These are phyloP conservation scores for Saccostrea echinata DNA, from an alignment of 1,140 invertebrate genomes.

Conservation along the genomic window DNA sequence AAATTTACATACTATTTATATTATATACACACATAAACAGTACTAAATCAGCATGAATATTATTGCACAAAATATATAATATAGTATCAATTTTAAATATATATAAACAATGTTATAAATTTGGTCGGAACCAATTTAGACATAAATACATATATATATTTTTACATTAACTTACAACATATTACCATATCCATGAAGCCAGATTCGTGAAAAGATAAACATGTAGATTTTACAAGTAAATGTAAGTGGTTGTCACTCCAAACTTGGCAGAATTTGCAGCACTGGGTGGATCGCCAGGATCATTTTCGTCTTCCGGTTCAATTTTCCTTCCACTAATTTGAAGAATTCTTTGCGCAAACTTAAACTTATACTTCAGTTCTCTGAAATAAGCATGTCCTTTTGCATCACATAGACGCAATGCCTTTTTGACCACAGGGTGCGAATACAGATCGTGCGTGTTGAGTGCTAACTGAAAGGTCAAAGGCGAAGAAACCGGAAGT, in stretches of 20 bases:
- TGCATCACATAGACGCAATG: constrained; percentile 49
- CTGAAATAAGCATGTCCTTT: constrained; percentile 45
- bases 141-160: too few relatives aligned
- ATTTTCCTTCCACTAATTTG: constrained; percentile 41
- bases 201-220: too few relatives aligned
- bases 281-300: constrained; percentile 57
- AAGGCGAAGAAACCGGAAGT: constrained; percentile 60
- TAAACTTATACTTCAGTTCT: constrained; percentile 68
- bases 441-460: constrained; percentile 60
- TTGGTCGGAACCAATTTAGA: too few relatives aligned
- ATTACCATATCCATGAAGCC: too few relatives aligned
- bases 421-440: constrained; percentile 57
- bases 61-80: constrained; percentile 25
- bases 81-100: too few relatives aligned
- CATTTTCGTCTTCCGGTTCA: constrained; percentile 42
- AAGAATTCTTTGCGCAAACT: constrained; percentile 59
- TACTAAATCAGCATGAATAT: background rate
- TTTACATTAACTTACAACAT: too few relatives aligned
- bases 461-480: constrained; percentile 63
- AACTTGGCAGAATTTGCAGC: constrained; percentile 59
- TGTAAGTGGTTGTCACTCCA: constrained; percentile 58
- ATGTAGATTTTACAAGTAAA: constrained; percentile 57
- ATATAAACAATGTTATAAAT: too few relatives aligned
- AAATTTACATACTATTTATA: too few relatives aligned
- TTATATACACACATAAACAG: background rate